These are phyloP conservation scores for Hippocampus mohnikei DNA, from an alignment of 2,113 vertebrate genomes.

Conservation along the genomic window DNA sequence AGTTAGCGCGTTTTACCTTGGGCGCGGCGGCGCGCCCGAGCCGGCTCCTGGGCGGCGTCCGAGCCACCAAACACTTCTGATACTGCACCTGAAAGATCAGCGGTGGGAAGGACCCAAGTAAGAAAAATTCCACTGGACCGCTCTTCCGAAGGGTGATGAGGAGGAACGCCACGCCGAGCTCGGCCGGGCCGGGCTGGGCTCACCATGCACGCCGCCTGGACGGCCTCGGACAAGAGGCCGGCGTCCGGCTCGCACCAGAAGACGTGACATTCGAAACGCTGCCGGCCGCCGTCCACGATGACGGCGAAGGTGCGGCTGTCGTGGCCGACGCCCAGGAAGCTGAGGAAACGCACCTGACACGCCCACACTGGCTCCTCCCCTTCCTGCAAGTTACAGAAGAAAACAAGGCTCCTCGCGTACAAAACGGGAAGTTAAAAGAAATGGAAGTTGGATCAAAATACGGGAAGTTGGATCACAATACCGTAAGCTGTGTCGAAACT, in stretches of 20 bases:
- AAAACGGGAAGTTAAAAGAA: background rate
- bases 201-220: slow-evolving; percentile 98
- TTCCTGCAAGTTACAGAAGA: slow-evolving; percentile 48
- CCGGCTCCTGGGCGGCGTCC: slow-evolving; percentile 77
- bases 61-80: slow-evolving; percentile 90
- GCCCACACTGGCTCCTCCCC: slow-evolving; percentile 84
- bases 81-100: slow-evolving; percentile 81
- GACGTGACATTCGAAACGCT: slow-evolving; percentile 90
- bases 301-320: slow-evolving; percentile 91
- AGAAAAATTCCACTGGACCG: background rate
- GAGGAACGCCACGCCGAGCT: too few relatives aligned
- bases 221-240: slow-evolving; percentile 86
- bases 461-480: too few relatives aligned
- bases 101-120: background rate
- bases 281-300: slow-evolving; percentile 88
- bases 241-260: slow-evolving; percentile 97
- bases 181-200: too few relatives aligned
- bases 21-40: slow-evolving; percentile 63
- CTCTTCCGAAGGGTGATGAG: background rate
- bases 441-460: too few relatives aligned
- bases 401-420: background rate
- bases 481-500: background rate
- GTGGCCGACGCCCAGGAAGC: slow-evolving; percentile 94
- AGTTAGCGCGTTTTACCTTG: slow-evolving; percentile 77
- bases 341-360: slow-evolving; percentile 88